Evolutionary conservation across 1,140 invertebrate species (phyloP), one percentile per base, ranked within the genome.

Genomic region (Drosophila kikkawai): DNA sequence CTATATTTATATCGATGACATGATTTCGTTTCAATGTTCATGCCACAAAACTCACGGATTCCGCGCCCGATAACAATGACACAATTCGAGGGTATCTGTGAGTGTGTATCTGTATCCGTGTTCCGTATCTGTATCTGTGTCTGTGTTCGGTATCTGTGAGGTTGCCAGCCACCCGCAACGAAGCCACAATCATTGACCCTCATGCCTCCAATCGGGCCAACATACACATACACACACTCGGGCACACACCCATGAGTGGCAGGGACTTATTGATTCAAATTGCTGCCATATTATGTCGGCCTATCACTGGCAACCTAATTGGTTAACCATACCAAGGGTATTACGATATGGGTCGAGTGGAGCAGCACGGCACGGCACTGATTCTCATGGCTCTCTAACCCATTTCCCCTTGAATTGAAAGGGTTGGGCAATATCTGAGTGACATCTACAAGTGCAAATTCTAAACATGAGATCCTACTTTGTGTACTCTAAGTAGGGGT

Each of bases 1-100:
- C 76, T 79, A 73, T 79, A 79, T 79, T 79, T 80, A 79, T 80
- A 80, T 80, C 69, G 77, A 80, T 80, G 78, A 80, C 78, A 80
- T 80, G 78, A 80, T 80, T 80, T 80, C 69, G 74, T 80, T 80
- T 80, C 78, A 80, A 80, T 80, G 71, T 75, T 80, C 78, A 80
- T 80, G 78, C 78, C 77, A 80, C 78, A 80, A 80, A 74, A 79
- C 76, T 74, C 77, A 80, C 68, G 77, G 77, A 80, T 80, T 80
- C 78, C 76, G 53, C 68, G 39, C 61, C 55, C 69, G 78, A 80
- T 80, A 80, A 80, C 78, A 80, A 80, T 80, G 78, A 75, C 78
- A 80, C 69, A 80, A 75, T 64, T 64, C 56, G 51, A 19, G 61
- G 37, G 41, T 53, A 42, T 48, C 48, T 48, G 36, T 66, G 47